Percentiles rank a stretch among this genome's conserved stretches.
Evolutionary conservation across 1,140 invertebrate genomes (phyloP).

Genomic region (Apis laboriosa): DNA sequence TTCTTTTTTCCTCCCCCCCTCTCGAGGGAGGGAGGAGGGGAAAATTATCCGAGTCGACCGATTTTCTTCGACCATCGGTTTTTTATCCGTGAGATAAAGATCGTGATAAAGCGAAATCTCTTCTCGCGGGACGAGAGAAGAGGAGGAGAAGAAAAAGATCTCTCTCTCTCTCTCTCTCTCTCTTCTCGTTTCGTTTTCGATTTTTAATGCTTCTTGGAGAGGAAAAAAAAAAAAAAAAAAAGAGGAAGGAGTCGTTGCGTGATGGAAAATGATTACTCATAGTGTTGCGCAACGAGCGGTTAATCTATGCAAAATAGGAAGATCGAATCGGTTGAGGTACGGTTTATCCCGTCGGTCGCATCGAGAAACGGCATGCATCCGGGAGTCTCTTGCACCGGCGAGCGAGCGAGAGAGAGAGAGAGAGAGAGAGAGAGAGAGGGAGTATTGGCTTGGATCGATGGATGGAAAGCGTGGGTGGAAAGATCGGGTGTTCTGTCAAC

Average conservation of each 20-base stretch:
- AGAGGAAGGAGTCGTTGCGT: constrained; percentile 1
- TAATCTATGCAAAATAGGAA: constrained; percentile 49
- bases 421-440: background rate
- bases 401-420: background rate
- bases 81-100: constrained; percentile 4
- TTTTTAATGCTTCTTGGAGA: too few species aligned
- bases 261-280: constrained; percentile 42
- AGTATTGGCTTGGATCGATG: background rate
- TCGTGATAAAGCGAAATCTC: constrained; percentile 27
- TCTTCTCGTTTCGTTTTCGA: background rate
- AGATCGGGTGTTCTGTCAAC: constrained; percentile 56
- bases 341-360: constrained; percentile 21
- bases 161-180: too few species aligned
- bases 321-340: constrained; percentile 4
- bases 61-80: background rate
- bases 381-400: background rate
- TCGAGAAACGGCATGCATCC: background rate
- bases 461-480: constrained; percentile 42
- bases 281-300: constrained; percentile 41
- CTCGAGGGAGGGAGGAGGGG: background rate
- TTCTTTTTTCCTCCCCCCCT: background rate
- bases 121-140: background rate
- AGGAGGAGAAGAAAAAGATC: background rate
- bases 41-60: constrained; percentile 17
- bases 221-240: background rate